Percentiles rank a stretch among this genome's conserved stretches.
phyloP scores from a whole-genome alignment of 2,797 vertebrate genomes.

The Enteromius mattozi region DNA sequence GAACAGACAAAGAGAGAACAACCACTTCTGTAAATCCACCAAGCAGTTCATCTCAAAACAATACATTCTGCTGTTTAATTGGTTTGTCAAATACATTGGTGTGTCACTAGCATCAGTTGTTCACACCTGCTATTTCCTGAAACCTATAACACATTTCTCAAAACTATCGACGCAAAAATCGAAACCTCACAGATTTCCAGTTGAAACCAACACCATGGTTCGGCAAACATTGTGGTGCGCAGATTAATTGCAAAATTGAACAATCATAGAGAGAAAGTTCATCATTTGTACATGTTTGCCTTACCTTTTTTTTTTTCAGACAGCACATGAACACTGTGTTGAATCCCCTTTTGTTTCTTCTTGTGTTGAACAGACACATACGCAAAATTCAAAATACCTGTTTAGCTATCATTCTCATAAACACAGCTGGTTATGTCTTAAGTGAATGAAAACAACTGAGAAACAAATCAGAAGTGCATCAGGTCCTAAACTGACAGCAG shows the following conservation, averaged over 20 bases:
- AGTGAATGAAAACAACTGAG: no score
- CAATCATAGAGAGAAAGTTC: neutral
- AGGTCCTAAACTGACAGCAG: no score
- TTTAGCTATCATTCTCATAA: no score
- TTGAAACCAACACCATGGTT: neutral
- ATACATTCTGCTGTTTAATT: neutral
- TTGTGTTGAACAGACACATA: no score
- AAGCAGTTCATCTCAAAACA: neutral
- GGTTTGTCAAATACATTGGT: neutral
- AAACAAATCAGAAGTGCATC: no score
- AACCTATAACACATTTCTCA: neutral
- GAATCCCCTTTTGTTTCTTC: no score
- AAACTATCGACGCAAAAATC: neutral
- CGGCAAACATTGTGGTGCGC: no score
- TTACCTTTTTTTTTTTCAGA: no score
- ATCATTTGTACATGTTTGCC: no score
- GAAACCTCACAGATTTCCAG: neutral
- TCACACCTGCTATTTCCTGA: conserved; percentile 18
- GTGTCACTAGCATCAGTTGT: neutral
- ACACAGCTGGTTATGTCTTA: no score
- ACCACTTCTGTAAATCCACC: neutral
- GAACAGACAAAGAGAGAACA: neutral
- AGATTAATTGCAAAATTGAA: neutral
- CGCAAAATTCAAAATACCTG: no score
- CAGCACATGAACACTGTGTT: no score